A percentile compares a stretch with the other conserved stretches of the same genome.
Evolutionary conservation across 2,888 invertebrate species (phyloP).

Genomic region (Drosophila barbarae): DNA sequence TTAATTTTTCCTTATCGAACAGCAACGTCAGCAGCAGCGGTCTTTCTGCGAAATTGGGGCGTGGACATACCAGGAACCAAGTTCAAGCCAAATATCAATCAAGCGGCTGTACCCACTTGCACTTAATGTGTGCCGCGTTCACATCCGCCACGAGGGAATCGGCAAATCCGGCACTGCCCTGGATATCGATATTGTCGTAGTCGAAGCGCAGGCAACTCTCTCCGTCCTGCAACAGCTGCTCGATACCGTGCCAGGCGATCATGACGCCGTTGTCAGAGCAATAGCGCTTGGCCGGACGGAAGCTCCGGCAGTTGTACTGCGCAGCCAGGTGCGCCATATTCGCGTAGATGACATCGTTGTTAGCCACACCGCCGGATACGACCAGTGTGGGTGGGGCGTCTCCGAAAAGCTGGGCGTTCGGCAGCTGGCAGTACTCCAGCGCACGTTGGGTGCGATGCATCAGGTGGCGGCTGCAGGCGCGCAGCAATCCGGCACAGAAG

Average conservation of each 20-base stretch:
- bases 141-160: slow-evolving; percentile 64
- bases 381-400: slow-evolving; percentile 82
- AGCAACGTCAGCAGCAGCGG: neutral
- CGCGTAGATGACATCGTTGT: slow-evolving; percentile 89
- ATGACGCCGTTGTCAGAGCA: slow-evolving; percentile 99
- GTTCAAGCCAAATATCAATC: neutral
- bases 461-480: slow-evolving; percentile 87
- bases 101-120: slow-evolving; percentile 77
- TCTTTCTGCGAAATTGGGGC: neutral
- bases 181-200: slow-evolving; percentile 82
- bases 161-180: slow-evolving; percentile 70
- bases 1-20: neutral
- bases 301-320: slow-evolving; percentile 83
- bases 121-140: slow-evolving; percentile 68
- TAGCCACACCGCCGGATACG: slow-evolving; percentile 97
- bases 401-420: slow-evolving; percentile 83
- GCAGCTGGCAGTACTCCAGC: slow-evolving; percentile 85
- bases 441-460: slow-evolving; percentile 91
- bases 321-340: slow-evolving; percentile 85
- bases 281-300: slow-evolving; percentile 89
- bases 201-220: slow-evolving; percentile 51
- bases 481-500: slow-evolving; percentile 92
- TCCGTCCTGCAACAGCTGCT: slow-evolving; percentile 81
- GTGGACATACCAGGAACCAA: neutral
- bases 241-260: slow-evolving; percentile 99